phyloP scores from a whole-genome alignment of 1,140 invertebrate genomes.

The Matsumurasca onukii region DNA sequence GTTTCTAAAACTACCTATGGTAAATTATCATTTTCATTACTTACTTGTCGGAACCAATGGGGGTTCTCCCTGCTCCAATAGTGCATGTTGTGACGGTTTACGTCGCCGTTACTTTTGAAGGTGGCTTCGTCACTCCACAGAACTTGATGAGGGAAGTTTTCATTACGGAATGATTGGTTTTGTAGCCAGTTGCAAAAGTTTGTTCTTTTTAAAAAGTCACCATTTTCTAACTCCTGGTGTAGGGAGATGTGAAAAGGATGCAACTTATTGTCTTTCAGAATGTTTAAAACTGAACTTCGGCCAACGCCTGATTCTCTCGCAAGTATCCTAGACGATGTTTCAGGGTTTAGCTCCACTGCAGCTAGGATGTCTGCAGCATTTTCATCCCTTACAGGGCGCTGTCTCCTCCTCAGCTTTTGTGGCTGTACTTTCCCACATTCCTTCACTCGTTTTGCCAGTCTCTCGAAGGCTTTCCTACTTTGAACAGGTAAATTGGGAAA shows the following conservation, averaged over 20 bases:
- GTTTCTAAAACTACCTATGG: no score
- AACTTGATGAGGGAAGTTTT: background rate
- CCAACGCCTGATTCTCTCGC: background rate
- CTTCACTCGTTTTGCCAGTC: no score
- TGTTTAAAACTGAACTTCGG: background rate
- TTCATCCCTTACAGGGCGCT: background rate
- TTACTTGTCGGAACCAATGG: background rate
- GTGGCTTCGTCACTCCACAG: no score
- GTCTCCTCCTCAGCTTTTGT: no score
- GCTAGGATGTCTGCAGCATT: background rate
- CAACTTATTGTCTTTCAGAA: background rate
- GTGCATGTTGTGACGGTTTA: background rate
- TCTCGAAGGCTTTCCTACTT: no score
- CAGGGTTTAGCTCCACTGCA: background rate
- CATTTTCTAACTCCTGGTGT: background rate
- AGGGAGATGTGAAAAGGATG: background rate
- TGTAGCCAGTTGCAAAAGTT: background rate
- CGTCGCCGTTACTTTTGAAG: background rate
- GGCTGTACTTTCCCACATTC: no score
- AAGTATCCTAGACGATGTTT: background rate
- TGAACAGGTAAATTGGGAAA: no score
- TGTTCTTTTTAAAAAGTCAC: background rate
- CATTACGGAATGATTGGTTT: background rate
- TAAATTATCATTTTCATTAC: background rate
- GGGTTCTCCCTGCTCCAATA: conserved; percentile 4